Conservation (phyloP, 92 coral and sea anemone species). For the Phymanthus crucifer region DNA sequence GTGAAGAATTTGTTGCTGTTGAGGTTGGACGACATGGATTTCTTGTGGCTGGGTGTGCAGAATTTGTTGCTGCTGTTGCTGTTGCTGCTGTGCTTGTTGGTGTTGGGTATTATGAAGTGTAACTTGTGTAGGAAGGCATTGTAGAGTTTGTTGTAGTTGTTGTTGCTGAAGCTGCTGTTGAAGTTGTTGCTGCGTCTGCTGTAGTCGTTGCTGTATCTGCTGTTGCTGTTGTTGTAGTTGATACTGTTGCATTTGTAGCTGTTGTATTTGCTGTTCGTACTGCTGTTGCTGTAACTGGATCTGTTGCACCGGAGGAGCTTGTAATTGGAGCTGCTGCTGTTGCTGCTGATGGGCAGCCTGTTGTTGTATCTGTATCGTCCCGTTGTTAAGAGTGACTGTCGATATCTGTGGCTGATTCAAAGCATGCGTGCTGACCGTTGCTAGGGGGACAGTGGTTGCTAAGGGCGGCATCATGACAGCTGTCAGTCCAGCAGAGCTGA, state of each 20-base stretch:
- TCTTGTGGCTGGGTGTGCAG: slow-evolving; percentile 42
- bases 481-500: slow-evolving; percentile 84
- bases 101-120: slow-evolving; percentile 41
- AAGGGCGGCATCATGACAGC: slow-evolving; percentile 84
- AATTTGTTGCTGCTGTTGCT: slow-evolving; percentile 43
- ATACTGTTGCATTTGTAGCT: slow-evolving; percentile 80
- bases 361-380: slow-evolving; percentile 79
- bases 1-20: slow-evolving; percentile 34
- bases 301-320: slow-evolving; percentile 71
- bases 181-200: slow-evolving; percentile 63
- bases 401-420: slow-evolving; percentile 78
- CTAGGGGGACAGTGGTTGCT: slow-evolving; percentile 67
- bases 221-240: slow-evolving; percentile 93
- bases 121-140: slow-evolving; percentile 35
- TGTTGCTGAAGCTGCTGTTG: slow-evolving; percentile 63
- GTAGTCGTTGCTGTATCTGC: slow-evolving; percentile 83
- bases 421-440: slow-evolving; percentile 68
- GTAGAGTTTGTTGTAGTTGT: slow-evolving; percentile 56
- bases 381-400: slow-evolving; percentile 74
- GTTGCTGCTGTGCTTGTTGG: slow-evolving; percentile 38
- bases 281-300: slow-evolving; percentile 90
- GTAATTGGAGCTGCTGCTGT: slow-evolving; percentile 32
- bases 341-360: slow-evolving; percentile 40
- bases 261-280: slow-evolving; percentile 92
- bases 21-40: slow-evolving; percentile 54